These are phyloP conservation scores for Parthenolecanium corni DNA, from an alignment of 2,888 invertebrate species.

Conservation along the genomic window DNA sequence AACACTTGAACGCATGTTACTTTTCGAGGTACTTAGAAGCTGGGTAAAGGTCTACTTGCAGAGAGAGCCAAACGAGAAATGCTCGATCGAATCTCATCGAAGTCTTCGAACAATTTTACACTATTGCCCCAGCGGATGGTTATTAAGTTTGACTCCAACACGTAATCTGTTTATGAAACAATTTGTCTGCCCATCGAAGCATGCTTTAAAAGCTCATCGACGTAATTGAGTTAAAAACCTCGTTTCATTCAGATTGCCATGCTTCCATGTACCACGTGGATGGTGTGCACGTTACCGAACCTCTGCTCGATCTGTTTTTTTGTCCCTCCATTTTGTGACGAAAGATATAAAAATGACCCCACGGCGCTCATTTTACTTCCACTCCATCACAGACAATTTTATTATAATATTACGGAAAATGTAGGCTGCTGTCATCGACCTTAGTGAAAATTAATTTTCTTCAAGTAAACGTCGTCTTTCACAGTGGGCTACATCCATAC, in stretches of 20 bases:
- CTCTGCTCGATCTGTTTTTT: background rate
- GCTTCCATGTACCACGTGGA: background rate
- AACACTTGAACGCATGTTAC: no score
- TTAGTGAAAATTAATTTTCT: no score
- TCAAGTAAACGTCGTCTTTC: no score
- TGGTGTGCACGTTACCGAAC: background rate
- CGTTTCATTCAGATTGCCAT: conserved; percentile 23
- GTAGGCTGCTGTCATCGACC: no score
- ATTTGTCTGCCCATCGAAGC: conserved; percentile 28
- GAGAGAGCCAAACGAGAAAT: no score
- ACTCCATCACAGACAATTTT: conserved; percentile 27
- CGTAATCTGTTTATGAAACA: conserved; percentile 29
- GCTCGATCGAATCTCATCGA: no score
- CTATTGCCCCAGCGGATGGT: conserved; percentile 3
- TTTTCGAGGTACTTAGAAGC: no score
- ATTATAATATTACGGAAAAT: no score
- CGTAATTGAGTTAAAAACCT: conserved; percentile 28
- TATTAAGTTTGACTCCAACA: conserved; percentile 21
- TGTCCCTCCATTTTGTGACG: no score
- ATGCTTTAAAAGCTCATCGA: conserved; percentile 27
- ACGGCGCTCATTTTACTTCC: conserved; percentile 22
- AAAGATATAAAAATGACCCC: conserved; percentile 15
- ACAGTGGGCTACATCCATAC: no score
- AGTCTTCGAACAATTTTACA: no score
- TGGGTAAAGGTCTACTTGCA: no score